phyloP scores from a whole-genome alignment of 2,113 vertebrate species.

The Vidua macroura region DNA sequence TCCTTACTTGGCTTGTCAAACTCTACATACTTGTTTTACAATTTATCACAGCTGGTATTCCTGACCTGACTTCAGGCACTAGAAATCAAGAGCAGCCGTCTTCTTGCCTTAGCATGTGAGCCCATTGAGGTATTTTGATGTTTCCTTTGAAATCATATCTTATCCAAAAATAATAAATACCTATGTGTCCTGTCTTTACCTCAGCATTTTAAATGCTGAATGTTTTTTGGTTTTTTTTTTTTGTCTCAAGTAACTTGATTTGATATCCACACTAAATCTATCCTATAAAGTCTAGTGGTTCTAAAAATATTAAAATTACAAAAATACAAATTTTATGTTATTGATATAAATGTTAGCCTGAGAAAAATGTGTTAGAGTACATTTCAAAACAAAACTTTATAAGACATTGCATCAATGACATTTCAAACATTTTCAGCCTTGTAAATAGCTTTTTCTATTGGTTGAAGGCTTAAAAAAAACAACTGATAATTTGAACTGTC shows the following conservation, averaged over 20 bases:
- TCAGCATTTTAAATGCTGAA: constrained; percentile 34
- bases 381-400: not conserved
- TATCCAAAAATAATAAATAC: constrained; percentile 1
- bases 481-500: not conserved
- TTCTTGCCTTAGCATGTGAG: not conserved
- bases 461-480: not conserved
- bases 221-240: not conserved
- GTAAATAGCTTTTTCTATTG: not conserved
- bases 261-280: not conserved
- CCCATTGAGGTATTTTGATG: constrained; percentile 51
- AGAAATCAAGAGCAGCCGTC: constrained; percentile 49
- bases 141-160: constrained; percentile 25
- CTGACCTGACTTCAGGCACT: constrained; percentile 67
- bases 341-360: not conserved
- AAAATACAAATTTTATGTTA: not conserved
- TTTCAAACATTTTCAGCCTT: not conserved
- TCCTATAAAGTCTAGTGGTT: not conserved
- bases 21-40: constrained; percentile 48
- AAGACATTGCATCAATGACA: not conserved
- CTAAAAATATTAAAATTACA: not conserved
- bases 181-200: not conserved
- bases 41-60: constrained; percentile 68
- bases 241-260: not conserved
- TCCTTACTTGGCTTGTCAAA: constrained; percentile 58
- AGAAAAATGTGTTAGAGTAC: not conserved